These are phyloP conservation scores for Dinocampus coccinellae DNA, from an alignment of 2,888 invertebrate species.

Conservation along the genomic window DNA sequence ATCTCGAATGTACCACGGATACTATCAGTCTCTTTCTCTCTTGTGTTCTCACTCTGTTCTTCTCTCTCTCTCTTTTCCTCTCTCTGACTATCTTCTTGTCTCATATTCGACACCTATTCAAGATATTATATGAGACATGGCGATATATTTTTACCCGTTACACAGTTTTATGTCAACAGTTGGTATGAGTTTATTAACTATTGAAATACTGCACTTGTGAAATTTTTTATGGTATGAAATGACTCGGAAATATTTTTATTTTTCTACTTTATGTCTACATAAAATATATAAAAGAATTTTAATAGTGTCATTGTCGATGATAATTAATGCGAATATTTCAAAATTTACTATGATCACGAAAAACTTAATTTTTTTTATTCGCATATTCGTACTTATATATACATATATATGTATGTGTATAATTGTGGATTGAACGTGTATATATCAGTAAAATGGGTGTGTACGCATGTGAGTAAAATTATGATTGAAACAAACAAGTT, in stretches of 20 bases:
- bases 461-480: slow-evolving; percentile 22
- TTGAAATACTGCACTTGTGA: background rate
- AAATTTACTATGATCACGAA: too few species aligned
- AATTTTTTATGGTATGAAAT: background rate
- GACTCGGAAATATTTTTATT: background rate
- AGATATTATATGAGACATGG: slow-evolving; percentile 21
- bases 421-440: background rate
- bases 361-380: too few species aligned
- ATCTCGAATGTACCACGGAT: slow-evolving; percentile 11
- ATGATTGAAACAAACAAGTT: slow-evolving; percentile 37
- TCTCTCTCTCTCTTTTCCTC: too few species aligned
- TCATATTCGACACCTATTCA: slow-evolving; percentile 34
- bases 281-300: too few species aligned
- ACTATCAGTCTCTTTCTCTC: slow-evolving; percentile 1
- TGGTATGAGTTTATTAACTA: slow-evolving; percentile 25
- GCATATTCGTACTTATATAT: too few species aligned
- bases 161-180: slow-evolving; percentile 25
- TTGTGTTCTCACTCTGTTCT: slow-evolving; percentile 24
- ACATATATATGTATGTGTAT: background rate
- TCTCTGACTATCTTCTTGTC: slow-evolving; percentile 7
- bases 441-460: background rate
- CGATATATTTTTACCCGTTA: slow-evolving; percentile 1
- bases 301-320: too few species aligned
- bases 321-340: too few species aligned
- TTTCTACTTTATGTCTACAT: background rate